phyloP scores from a whole-genome alignment of 2,113 vertebrate species.

The Phaethornis superciliosus region DNA sequence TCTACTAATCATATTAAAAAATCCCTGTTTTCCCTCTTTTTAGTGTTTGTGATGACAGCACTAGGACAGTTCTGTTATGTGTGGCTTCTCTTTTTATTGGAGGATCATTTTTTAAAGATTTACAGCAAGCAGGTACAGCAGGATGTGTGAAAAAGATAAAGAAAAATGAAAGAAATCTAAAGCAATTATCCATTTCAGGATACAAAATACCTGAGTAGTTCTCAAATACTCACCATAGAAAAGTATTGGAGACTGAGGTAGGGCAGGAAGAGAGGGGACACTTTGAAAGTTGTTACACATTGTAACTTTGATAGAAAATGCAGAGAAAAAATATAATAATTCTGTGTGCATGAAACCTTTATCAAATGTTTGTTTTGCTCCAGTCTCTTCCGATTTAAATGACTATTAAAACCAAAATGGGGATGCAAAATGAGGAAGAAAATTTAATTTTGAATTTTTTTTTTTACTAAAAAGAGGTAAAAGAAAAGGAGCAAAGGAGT shows the following conservation, averaged over 20 bases:
- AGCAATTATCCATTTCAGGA: neutral
- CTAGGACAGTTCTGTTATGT: neutral
- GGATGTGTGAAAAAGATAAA: neutral
- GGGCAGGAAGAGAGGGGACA: neutral
- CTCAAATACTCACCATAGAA: neutral
- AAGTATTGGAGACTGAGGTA: neutral
- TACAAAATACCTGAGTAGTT: neutral
- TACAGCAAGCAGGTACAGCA: neutral
- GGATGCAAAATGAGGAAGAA: constrained; percentile 28
- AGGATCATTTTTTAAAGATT: neutral
- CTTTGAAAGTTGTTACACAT: neutral
- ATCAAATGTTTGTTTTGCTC: constrained; percentile 45
- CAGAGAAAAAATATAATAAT: neutral
- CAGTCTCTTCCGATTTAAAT: constrained; percentile 21
- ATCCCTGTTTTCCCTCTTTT: neutral
- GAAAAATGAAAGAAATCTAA: neutral
- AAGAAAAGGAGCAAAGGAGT: constrained; percentile 19
- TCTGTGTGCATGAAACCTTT: neutral
- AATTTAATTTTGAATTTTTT: constrained; percentile 30
- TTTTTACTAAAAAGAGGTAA: constrained; percentile 18
- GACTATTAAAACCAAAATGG: constrained; percentile 31
- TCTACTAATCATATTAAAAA: neutral
- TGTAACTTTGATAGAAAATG: neutral
- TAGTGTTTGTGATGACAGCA: neutral
- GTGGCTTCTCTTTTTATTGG: neutral